Base-by-base conservation (phyloP, 2,888 invertebrate species). In the Monopis laevigella region DNA sequence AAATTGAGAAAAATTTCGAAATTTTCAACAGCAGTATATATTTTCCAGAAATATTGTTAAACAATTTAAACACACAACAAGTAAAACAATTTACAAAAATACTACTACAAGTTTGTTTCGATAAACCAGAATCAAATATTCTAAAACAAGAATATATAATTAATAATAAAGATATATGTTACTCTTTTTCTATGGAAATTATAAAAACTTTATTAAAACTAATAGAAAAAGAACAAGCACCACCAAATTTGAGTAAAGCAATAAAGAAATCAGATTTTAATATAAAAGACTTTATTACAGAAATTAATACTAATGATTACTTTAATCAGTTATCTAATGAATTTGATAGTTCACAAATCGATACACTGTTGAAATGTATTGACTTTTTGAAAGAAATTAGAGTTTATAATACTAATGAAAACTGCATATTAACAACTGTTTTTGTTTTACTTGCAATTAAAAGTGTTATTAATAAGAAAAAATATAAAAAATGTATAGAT, bases 351-450 rank as follows among this genome's bases (percentile, higher is more conserved):
- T 62, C 40, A 8, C 39, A 27, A 7, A 24, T 39, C 27, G 26
- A 62, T 14, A 51, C 46, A 12, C 44, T 72, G 5, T 49, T 53
- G 39, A 59, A 54, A 28, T 59, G 56, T 35, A 40, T 80, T 0
- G 66, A 72, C 2, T 48, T 78, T 4, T 46, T 74, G 13, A 69
- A 65, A 45, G 49, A 58, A 16, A 47, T 80, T 40, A 62, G 65
- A 42, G 58, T 81, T 32, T 55, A 67, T 43, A 65, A 69, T 56
- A 55, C 81, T 35, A 70, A 71, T 36, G 80, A 80, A 55, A 68
- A 63, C 45, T 62, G 58, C 54, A 80, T 80, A 58, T 53, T 80
- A 46, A 52, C 59, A 19, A 57, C 64, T 11, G 62, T 78, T 28
- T 75, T 75, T 41, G 51, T 72, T 6, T 47, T 74, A 45, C 42